Evolutionary conservation across 2,797 vertebrate genomes (phyloP).

Genomic region (Euphonia xanthogaster): DNA sequence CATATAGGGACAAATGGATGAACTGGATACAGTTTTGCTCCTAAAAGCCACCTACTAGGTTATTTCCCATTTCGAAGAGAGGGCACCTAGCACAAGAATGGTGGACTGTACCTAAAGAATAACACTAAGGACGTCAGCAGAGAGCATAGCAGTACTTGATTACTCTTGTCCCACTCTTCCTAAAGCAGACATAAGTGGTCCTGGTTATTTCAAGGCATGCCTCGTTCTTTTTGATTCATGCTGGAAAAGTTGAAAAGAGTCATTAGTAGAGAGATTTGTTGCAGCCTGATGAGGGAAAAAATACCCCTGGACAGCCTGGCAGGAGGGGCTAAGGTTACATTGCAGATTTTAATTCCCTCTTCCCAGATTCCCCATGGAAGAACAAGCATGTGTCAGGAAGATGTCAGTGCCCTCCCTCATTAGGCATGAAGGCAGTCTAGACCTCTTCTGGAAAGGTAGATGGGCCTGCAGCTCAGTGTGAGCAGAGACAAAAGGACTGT

Average conservation of each 20-base stretch:
- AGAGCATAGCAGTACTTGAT: neutral
- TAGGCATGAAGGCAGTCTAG: neutral
- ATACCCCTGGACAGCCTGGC: neutral
- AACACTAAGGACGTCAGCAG: neutral
- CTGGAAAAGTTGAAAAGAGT: neutral
- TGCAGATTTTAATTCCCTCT: neutral
- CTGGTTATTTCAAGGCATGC: neutral
- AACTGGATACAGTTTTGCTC: neutral
- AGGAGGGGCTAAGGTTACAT: neutral
- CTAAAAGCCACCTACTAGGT: neutral
- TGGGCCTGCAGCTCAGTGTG: neutral
- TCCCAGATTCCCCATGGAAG: neutral
- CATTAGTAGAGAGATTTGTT: neutral
- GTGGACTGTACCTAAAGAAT: neutral
- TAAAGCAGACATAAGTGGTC: neutral
- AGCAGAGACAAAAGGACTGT: neutral
- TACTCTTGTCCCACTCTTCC: neutral
- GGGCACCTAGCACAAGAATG: neutral
- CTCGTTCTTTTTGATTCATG: neutral
- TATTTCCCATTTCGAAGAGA: neutral
- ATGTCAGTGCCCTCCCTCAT: neutral
- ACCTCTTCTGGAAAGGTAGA: neutral
- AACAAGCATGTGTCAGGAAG: neutral
- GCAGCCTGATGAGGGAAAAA: neutral
- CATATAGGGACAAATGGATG: neutral